Conservation (phyloP, 2,888 invertebrate species). For the Harmothoe impar region DNA sequence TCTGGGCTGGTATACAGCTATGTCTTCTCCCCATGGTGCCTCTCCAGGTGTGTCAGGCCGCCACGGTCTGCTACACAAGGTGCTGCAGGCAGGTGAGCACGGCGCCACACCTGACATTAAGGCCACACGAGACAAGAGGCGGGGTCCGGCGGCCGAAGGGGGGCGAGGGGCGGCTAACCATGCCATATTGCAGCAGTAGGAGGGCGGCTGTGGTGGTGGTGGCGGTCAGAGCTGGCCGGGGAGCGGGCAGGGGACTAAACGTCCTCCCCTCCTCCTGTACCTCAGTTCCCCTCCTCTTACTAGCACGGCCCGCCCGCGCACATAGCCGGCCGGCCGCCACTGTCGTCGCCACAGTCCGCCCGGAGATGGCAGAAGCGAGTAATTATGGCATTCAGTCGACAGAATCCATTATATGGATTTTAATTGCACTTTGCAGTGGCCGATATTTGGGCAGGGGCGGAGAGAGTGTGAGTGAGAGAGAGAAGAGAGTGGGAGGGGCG, state of each 20-base stretch:
- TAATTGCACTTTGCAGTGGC: conserved; percentile 63
- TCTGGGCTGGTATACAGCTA: no score
- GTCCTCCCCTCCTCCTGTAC: background rate
- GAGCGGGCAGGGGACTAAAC: background rate
- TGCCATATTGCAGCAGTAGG: background rate
- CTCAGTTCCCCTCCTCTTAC: background rate
- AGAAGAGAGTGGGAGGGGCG: background rate
- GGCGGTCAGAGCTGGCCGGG: background rate
- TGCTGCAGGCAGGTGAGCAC: no score
- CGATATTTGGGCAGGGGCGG: conserved; percentile 61
- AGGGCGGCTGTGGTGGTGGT: background rate
- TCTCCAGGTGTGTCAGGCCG: no score
- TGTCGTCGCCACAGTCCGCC: background rate
- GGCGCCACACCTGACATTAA: background rate
- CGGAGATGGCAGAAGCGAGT: conserved; percentile 54
- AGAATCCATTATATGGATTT: conserved; percentile 64
- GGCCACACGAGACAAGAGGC: background rate
- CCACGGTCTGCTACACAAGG: no score
- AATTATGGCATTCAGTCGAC: conserved; percentile 57
- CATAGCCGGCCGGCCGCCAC: conserved; percentile 11
- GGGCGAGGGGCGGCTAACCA: background rate
- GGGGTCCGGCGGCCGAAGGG: background rate
- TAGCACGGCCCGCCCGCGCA: background rate
- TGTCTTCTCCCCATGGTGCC: no score
- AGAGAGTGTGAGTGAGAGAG: background rate